These are phyloP conservation scores for Calidris pugnax DNA, from an alignment of 2,113 vertebrate species.

Conservation along the genomic window DNA sequence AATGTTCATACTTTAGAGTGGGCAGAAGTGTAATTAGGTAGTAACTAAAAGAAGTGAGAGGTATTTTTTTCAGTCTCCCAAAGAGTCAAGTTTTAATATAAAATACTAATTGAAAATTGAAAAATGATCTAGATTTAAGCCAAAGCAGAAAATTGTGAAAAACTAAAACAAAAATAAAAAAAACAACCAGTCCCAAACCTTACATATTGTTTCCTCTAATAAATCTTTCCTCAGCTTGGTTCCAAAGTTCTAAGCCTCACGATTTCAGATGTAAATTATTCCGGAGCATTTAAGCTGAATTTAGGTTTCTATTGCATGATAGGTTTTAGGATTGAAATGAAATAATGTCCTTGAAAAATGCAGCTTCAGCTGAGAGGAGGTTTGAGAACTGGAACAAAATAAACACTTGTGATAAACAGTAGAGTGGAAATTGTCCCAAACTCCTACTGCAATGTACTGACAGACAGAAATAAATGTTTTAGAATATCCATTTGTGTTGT, in stretches of 20 bases:
- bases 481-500: not conserved
- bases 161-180: no score
- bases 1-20: not conserved
- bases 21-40: not conserved
- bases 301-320: not conserved
- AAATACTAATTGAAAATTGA: slow-evolving; percentile 8
- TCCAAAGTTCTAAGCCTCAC: not conserved
- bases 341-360: not conserved
- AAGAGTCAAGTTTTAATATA: slow-evolving; percentile 7
- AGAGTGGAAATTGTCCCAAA: not conserved
- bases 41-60: not conserved
- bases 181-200: not conserved
- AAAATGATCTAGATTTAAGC: slow-evolving; percentile 8
- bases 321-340: not conserved
- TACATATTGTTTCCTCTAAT: not conserved
- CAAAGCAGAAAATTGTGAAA: not conserved
- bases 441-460: not conserved
- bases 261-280: slow-evolving; percentile 5
- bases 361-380: not conserved
- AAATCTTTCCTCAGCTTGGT: not conserved
- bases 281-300: not conserved
- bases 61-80: not conserved
- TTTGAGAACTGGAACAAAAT: not conserved
- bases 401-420: not conserved
- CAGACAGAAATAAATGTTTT: not conserved